Percentiles rank a stretch among this genome's conserved stretches.
phyloP scores from a whole-genome alignment of 2,113 vertebrate species.

The Anser brachyrhynchus region DNA sequence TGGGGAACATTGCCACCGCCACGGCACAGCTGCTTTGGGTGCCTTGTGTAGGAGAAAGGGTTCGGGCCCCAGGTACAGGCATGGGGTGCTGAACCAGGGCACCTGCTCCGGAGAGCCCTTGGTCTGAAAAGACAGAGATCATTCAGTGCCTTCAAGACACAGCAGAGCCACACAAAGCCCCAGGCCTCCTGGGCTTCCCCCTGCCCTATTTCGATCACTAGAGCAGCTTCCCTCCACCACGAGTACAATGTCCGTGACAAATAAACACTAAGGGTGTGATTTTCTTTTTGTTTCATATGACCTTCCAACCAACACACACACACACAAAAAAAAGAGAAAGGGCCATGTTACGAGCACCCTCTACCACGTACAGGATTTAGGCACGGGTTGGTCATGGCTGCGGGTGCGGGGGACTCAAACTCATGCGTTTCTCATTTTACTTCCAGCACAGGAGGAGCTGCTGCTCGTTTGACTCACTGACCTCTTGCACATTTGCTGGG shows the following conservation, averaged over 20 bases:
- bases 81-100: not conserved
- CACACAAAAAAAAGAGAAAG: not conserved
- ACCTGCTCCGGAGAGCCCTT: not conserved
- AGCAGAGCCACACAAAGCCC: not conserved
- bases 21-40: not conserved
- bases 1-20: not conserved
- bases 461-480: not conserved
- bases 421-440: not conserved
- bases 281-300: not conserved
- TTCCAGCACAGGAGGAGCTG: not conserved
- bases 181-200: not conserved
- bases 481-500: not conserved
- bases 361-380: accelerated
- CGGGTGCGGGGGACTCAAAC: accelerated
- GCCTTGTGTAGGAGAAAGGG: not conserved
- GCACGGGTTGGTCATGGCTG: not conserved
- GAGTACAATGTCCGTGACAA: not conserved
- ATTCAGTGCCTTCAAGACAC: not conserved
- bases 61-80: not conserved
- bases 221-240: not conserved
- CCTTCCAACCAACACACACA: not conserved
- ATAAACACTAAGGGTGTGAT: not conserved
- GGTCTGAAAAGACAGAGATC: not conserved
- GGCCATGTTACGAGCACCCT: not conserved
- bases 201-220: not conserved